These are phyloP conservation scores for Caenorhabditis tropicalis DNA, from an alignment of 1,140 invertebrate species.

Conservation along the genomic window DNA sequence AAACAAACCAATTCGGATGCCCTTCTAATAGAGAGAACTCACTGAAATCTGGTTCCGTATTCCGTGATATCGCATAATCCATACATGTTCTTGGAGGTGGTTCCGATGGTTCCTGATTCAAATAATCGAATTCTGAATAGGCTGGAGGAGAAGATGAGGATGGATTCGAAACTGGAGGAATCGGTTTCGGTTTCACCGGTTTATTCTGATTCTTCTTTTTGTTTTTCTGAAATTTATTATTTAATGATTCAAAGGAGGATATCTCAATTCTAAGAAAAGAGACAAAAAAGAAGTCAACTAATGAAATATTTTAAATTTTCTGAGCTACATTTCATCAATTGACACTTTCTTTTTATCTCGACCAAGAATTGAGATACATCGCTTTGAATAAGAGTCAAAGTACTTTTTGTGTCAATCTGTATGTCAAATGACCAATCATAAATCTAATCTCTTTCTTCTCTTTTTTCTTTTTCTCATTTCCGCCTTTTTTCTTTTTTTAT, in stretches of 20 bases:
- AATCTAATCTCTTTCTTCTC: background rate
- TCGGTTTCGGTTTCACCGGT: background rate
- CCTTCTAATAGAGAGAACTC: background rate
- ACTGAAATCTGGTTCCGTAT: background rate
- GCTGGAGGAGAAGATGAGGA: background rate
- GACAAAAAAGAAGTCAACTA: no score
- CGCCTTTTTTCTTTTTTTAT: background rate
- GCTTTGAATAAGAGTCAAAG: no score
- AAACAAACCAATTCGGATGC: background rate
- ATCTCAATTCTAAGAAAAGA: no score
- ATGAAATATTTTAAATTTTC: no score
- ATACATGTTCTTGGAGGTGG: background rate
- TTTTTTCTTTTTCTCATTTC: background rate
- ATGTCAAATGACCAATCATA: no score
- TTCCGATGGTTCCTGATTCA: background rate
- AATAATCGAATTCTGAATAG: background rate
- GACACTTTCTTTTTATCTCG: no score
- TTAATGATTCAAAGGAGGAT: no score
- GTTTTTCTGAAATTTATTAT: background rate
- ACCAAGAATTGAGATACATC: no score
- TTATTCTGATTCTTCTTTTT: background rate
- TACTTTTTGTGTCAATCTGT: no score
- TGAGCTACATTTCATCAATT: no score
- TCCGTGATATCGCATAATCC: background rate
- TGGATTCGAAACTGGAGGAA: background rate